A percentile compares a stretch with the other conserved stretches of the same genome.
Evolutionary conservation across 2,113 vertebrate species (phyloP).

Genomic region (Aythya baeri): DNA sequence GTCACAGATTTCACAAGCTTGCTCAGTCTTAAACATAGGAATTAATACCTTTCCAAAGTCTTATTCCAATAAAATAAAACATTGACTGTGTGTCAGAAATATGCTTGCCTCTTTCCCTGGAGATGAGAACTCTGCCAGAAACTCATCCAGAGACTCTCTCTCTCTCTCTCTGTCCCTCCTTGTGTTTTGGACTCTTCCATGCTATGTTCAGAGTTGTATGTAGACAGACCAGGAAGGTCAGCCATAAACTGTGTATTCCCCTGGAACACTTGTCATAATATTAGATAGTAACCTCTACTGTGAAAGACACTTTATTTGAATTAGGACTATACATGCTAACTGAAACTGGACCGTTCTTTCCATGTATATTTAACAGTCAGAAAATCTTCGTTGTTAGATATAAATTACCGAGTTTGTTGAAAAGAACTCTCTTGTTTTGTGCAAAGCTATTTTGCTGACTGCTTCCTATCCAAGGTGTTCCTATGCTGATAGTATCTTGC

Average conservation of each 20-base stretch:
- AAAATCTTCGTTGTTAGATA: not conserved
- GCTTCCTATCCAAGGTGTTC: slow-evolving; percentile 17
- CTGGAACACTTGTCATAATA: not conserved
- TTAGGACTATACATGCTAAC: not conserved
- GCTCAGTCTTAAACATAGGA: not conserved
- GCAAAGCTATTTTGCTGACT: slow-evolving; percentile 47
- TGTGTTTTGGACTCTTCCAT: not conserved
- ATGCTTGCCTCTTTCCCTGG: not conserved
- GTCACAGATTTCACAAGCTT: not conserved
- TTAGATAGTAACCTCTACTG: not conserved
- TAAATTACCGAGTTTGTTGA: not conserved
- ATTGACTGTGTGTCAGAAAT: not conserved
- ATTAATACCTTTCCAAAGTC: not conserved
- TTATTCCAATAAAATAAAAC: not conserved
- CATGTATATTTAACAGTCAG: not conserved
- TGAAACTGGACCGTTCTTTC: not conserved
- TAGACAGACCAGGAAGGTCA: not conserved
- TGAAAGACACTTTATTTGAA: not conserved
- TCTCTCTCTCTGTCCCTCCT: not conserved
- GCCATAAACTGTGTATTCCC: not conserved
- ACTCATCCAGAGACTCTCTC: not conserved
- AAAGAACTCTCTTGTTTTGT: not conserved
- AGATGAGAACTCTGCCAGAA: not conserved
- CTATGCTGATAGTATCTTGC: slow-evolving; percentile 53
- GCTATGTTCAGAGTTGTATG: accelerated